Evolutionary conservation across 2,113 vertebrate species (phyloP).

Genomic region (Anguilla japonica): DNA sequence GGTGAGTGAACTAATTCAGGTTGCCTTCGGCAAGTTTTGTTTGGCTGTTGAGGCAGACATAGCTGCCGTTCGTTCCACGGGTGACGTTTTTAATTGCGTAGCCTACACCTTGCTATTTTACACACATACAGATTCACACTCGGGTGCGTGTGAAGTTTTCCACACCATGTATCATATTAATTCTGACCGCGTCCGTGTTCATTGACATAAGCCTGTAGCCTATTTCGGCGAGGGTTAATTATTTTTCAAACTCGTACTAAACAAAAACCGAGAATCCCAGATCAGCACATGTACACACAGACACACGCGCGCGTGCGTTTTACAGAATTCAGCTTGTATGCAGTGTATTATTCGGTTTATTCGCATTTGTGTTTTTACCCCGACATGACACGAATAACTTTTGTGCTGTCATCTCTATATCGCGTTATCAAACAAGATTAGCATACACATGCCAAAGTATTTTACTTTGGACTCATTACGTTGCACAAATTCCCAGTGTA

Average conservation of each 20-base stretch:
- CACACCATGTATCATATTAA: not conserved
- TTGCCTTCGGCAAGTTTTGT: not conserved
- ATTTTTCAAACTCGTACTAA: not conserved
- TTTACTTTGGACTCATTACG: not conserved
- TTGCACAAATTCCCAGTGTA: not conserved
- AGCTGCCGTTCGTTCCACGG: not conserved
- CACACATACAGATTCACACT: not conserved
- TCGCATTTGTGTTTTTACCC: not conserved
- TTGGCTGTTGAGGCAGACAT: not conserved
- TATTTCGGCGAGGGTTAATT: not conserved
- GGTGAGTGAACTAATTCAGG: conserved; percentile 57
- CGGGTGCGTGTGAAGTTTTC: not conserved
- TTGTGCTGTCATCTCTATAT: not conserved
- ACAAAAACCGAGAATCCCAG: not conserved
- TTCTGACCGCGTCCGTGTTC: not conserved
- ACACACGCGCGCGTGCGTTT: not conserved
- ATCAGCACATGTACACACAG: too few species aligned
- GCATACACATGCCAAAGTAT: not conserved
- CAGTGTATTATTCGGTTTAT: not conserved
- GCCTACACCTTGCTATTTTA: not conserved
- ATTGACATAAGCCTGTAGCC: too few species aligned
- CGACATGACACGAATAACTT: not conserved
- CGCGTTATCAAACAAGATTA: not conserved
- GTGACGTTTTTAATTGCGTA: not conserved
- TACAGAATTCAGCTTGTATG: not conserved